These are phyloP conservation scores for Phyllostomus discolor DNA, from an alignment of 2,113 vertebrate genomes.

Conservation along the genomic window DNA sequence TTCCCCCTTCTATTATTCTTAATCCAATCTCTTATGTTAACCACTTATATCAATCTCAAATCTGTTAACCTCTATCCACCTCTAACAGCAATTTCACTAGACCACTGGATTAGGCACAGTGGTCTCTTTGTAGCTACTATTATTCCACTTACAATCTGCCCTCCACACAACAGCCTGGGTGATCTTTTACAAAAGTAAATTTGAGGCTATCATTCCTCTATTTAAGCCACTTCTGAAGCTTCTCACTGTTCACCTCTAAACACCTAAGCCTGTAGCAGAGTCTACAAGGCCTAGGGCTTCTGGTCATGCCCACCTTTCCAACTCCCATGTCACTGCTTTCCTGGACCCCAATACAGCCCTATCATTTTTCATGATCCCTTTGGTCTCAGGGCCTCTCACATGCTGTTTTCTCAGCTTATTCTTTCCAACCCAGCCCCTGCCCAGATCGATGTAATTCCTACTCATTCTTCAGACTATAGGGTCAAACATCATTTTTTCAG, in stretches of 20 bases:
- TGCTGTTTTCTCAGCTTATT: neutral
- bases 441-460: neutral
- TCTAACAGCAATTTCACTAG: neutral
- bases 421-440: neutral
- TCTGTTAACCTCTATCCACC: neutral
- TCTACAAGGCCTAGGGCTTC: neutral
- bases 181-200: neutral
- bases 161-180: neutral
- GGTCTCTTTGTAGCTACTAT: neutral
- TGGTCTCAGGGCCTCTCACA: neutral
- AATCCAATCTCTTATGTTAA: neutral
- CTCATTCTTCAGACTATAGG: neutral
- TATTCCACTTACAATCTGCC: neutral
- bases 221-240: neutral
- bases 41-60: neutral
- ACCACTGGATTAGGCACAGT: neutral
- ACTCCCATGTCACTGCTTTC: neutral
- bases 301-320: neutral
- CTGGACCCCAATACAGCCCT: neutral
- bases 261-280: neutral
- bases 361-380: neutral
- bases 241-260: neutral
- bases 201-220: neutral
- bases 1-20: neutral
- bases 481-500: neutral